Base-by-base conservation (phyloP, 2,888 invertebrate species). In the Oxycera nigricornis region DNA sequence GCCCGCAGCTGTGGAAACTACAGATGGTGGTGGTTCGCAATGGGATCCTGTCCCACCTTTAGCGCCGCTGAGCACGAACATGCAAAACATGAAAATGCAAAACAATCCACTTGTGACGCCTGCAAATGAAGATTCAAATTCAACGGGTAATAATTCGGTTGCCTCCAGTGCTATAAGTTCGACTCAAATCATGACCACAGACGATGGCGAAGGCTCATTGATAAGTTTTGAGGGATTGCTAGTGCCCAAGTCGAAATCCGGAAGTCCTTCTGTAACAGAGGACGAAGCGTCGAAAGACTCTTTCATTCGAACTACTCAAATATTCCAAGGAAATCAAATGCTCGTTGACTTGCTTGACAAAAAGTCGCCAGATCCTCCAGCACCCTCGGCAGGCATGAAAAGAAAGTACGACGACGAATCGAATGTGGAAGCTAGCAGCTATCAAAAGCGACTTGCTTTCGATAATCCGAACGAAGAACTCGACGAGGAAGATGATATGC, bases 261-360 rank as follows among this genome's bases (percentile, higher is more conserved):
- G 72, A 0, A 70, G 72, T 9, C 70, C 74, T 7, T 72, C 74
- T 9, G 78, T 86, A 46, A 86, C 86, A 59, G 86, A 89, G 76
- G 90, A 90, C 39, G 88, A 90, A 62, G 86, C 86, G 1, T 88
- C 88, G 70, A 88, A 89, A 81, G 88, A 86, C 74, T 85, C 86
- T 0, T 81, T 79, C 2, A 77, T 74, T 24, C 79, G 75, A 62
- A 81, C 81, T 0, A 81, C 82, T 14, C 83, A 83, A 0, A 76
- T 76, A 6, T 79, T 84, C 1, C 81, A 82, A 59, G 80, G 83
- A 81, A 91, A 92, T 80, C 93, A 93, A 84, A 93, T 94, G 91
- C 86, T 95, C 59, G 94, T 94, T 0, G 94, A 95, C 82, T 85
- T 95, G 68, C 86, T 95, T 2, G 95, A 95, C 82, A 91, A 93